These are phyloP conservation scores for Lagorchestes hirsutus DNA, from an alignment of 2,797 vertebrate genomes.

Conservation along the genomic window DNA sequence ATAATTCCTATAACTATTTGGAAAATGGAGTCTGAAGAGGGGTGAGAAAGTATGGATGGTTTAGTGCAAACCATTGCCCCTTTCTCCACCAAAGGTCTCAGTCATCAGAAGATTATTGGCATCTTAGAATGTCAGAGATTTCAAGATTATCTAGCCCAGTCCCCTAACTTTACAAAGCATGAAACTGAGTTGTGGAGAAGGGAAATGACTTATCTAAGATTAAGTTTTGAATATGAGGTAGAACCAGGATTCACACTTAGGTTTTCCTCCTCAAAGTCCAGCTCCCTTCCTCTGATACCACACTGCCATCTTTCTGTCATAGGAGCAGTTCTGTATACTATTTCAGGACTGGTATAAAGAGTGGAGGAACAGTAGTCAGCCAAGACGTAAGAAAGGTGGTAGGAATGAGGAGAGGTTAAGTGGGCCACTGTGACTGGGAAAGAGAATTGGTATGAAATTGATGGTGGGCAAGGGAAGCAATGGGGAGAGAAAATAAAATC, in stretches of 20 bases:
- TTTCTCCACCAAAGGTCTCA: not conserved
- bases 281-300: not conserved
- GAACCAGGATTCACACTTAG: not conserved
- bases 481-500: not conserved
- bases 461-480: not conserved
- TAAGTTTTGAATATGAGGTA: not conserved
- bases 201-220: not conserved
- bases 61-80: not conserved
- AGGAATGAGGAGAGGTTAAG: not conserved
- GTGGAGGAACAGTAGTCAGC: not conserved
- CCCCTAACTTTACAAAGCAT: not conserved
- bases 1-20: not conserved
- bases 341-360: not conserved
- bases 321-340: not conserved
- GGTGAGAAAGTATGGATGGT: not conserved
- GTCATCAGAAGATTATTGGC: not conserved
- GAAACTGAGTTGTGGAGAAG: not conserved
- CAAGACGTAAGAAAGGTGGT: not conserved
- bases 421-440: not conserved
- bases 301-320: not conserved
- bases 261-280: not conserved
- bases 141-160: not conserved
- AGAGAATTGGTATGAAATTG: not conserved
- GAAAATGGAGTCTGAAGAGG: not conserved
- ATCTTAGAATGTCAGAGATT: not conserved